Conservation (phyloP, 1,140 invertebrate species). For the Drosophila sulfurigaster region DNA sequence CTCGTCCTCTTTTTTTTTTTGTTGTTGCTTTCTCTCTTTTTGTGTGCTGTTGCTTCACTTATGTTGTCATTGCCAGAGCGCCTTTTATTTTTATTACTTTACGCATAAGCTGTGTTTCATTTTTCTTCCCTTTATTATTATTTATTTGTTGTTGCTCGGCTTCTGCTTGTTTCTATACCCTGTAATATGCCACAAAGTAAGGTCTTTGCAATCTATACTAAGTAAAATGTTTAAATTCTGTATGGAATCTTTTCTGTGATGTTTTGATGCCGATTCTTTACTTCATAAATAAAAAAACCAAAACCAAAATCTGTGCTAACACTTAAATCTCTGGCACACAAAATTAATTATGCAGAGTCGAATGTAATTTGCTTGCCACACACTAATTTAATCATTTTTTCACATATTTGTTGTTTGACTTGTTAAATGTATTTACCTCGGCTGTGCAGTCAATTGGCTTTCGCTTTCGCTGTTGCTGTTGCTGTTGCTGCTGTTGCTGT, state of each 20-base stretch:
- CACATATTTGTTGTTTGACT: conserved; percentile 26
- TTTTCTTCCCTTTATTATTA: conserved; percentile 63
- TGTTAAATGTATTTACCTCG: conserved; percentile 27
- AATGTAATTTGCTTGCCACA: conserved; percentile 1
- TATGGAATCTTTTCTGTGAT: too few species aligned
- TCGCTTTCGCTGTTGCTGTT: conserved; percentile 2
- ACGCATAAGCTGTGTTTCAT: conserved; percentile 52
- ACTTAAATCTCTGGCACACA: too few species aligned
- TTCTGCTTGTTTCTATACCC: not conserved
- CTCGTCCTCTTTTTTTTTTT: not conserved
- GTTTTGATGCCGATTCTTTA: too few species aligned
- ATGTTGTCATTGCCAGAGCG: conserved; percentile 22
- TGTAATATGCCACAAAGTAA: not conserved
- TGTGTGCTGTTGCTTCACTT: not conserved
- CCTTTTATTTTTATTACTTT: conserved; percentile 70
- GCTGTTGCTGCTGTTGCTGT: not conserved
- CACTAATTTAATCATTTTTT: conserved; percentile 2
- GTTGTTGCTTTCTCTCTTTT: not conserved
- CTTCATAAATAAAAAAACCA: too few species aligned
- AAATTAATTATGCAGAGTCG: too few species aligned
- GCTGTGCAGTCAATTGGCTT: conserved; percentile 38
- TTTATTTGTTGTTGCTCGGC: conserved; percentile 37
- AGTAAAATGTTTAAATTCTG: too few species aligned
- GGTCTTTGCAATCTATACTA: too few species aligned
- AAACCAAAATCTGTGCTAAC: too few species aligned